Evolutionary conservation across 2,888 invertebrate species (phyloP), one percentile per base, ranked within the genome.

Genomic region (Leptinotarsa peninsularis): DNA sequence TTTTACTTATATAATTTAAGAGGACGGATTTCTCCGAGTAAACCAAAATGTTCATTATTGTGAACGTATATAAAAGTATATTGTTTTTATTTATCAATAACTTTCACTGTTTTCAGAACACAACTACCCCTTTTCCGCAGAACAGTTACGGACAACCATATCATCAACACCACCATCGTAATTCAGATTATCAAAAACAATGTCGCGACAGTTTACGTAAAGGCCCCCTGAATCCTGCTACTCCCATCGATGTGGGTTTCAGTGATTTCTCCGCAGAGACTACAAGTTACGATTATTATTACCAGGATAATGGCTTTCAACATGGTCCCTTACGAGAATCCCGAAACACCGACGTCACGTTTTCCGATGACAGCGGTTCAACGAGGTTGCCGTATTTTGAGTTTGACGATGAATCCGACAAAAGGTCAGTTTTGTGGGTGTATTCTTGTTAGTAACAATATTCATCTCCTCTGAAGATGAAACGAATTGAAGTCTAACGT

Each of bases 231-330:
- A 72, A 78, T 52, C 77, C 77, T 49, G 74, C 82, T 21, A 77
- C 80, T 3, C 78, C 81, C 66, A 80, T 82, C 69, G 86, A 86
- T 67, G 83, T 85, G 7, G 85, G 85, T 49, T 83, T 84, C 70
- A 87, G 86, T 76, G 88, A 87, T 60, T 86, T 84, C 50, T 85
- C 86, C 70, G 85, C 84, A 5, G 87, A 87, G 13, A 84, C 83
- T 18, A 81, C 83, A 54, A 85, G 80, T 75, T 85, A 85, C 78
- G 85, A 86, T 76, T 85, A 84, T 75, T 86, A 84, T 78, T 84
- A 86, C 76, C 83, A 85, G 72, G 83, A 85, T 67, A 83, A 84
- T 72, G 84, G 83, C 49, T 85, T 86, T 78, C 84, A 85, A 67
- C 82, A 82, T 60, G 82, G 80, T 66, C 82, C 82, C 0, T 73